phyloP scores from a whole-genome alignment of 2,888 invertebrate genomes.

The Axea sp. region DNA sequence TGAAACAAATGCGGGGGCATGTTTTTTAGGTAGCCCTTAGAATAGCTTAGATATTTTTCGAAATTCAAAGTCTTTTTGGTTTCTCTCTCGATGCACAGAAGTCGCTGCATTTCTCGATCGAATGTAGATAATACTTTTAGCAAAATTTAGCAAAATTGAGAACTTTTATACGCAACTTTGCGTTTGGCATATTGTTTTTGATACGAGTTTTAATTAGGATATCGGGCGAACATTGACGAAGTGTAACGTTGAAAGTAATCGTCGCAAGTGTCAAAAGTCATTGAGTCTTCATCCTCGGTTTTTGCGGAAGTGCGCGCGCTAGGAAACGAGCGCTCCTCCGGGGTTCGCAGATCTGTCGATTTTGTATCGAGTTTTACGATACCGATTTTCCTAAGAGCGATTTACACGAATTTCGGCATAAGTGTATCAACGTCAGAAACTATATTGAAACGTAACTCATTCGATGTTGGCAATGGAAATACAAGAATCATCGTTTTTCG shows the following conservation, averaged over 20 bases:
- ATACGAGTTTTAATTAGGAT: slow-evolving; percentile 4
- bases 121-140: no score
- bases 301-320: no score
- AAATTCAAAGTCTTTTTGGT: no score
- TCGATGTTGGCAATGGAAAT: slow-evolving; percentile 45
- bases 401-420: slow-evolving; percentile 42
- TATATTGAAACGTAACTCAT: slow-evolving; percentile 49
- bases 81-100: no score
- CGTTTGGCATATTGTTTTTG: no score
- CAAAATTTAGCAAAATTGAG: background rate
- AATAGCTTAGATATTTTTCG: slow-evolving; percentile 29
- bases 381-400: slow-evolving; percentile 35
- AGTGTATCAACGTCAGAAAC: slow-evolving; percentile 31
- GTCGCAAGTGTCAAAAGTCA: slow-evolving; percentile 3
- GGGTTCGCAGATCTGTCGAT: no score
- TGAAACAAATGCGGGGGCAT: slow-evolving; percentile 7
- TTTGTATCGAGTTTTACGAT: slow-evolving; percentile 42
- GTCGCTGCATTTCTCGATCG: no score
- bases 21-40: slow-evolving; percentile 47
- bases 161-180: no score
- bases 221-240: background rate
- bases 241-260: slow-evolving; percentile 13
- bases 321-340: no score
- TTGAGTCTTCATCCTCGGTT: no score
- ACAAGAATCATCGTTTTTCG: no score